Percentiles rank a stretch among this genome's conserved stretches.
Evolutionary conservation across 35 echinoderm and acorn worm species (phyloP).

Genomic region (Anneissia japonica): DNA sequence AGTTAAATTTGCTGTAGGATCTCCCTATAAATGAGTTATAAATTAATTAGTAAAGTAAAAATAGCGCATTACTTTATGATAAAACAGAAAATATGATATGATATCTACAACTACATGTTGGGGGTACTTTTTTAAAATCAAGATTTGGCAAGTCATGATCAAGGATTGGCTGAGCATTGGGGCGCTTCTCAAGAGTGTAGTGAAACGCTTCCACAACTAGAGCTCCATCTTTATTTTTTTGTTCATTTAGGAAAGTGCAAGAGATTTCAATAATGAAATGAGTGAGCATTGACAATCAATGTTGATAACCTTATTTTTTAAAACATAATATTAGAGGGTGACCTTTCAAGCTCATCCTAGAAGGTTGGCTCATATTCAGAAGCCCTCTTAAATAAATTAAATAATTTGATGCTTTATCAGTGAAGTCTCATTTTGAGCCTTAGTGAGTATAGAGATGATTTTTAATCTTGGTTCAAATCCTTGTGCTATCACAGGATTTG

Average conservation of each 20-base stretch:
- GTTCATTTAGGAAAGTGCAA: too few relatives aligned
- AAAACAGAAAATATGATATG: not conserved
- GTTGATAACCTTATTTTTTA: not conserved
- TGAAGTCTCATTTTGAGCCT: too few relatives aligned
- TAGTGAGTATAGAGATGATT: too few relatives aligned
- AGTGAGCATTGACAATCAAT: not conserved
- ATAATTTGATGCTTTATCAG: too few relatives aligned
- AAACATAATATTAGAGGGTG: not conserved
- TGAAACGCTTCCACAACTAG: not conserved
- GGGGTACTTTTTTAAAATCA: not conserved
- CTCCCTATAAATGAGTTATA: constrained; percentile 37
- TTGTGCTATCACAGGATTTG: too few relatives aligned
- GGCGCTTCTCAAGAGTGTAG: not conserved
- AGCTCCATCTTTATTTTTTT: too few relatives aligned
- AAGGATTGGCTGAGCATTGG: not conserved
- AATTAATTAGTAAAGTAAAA: not conserved
- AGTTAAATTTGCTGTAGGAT: constrained; percentile 79
- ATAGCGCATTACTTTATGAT: not conserved
- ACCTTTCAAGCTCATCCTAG: not conserved
- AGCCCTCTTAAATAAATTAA: too few relatives aligned
- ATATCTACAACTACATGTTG: not conserved
- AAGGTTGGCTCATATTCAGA: too few relatives aligned
- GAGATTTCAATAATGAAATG: too few relatives aligned
- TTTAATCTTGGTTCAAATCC: too few relatives aligned
- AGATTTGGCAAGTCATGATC: not conserved